Base-by-base conservation (phyloP, 2,797 vertebrate genomes). In the Xenopus petersii region DNA sequence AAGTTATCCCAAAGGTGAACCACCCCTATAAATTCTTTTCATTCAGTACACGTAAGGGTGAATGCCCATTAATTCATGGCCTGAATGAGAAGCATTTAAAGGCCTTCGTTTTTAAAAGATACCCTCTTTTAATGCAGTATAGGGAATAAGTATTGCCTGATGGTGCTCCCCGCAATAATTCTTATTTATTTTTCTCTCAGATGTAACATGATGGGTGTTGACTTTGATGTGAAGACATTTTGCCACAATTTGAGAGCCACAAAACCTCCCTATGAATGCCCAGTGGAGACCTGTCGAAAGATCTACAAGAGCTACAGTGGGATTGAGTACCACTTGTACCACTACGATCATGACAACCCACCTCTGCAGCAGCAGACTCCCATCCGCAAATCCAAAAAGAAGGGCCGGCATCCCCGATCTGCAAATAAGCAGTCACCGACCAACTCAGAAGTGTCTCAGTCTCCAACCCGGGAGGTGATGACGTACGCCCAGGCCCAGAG, bases 301-400 rank as follows among this genome's bases (percentile, higher is more conserved):
- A 96, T 99, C 81, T 99, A 99, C 87, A 99, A 97, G 88, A 98
- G 97, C 88, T 99, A 97, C 91, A 99, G 98, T n/a, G 97, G 98
- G 70, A 99, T 99, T 0, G 98, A 99, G 86, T 99, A 99, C 84
- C 98, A 99, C 81, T 93, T 99, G 3, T 98, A 98, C 88, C 97
- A 98, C 87, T 99, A 98, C 81, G 97, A 99, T 87, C 98, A 98
- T 64, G 97, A 97, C 84, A 98, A 96, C 89, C 96, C 96, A 0
- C 95, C 94, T 0, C 94, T 94, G 10, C 91, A 93, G 0, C 96
- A 94, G 86, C 86, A 92, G 77, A 87, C 94, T 6, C 95, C 95
- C 0, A 91, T 96, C 82, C 97, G 96, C 81, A 98, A 95, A 86
- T 94, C 96, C 71, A 98, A 98, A 82, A 98, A 98, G 62, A 96